Evolutionary conservation across 2,113 vertebrate species (phyloP), one percentile per base, ranked within the genome.

Genomic region (Heloderma charlesbogerti): DNA sequence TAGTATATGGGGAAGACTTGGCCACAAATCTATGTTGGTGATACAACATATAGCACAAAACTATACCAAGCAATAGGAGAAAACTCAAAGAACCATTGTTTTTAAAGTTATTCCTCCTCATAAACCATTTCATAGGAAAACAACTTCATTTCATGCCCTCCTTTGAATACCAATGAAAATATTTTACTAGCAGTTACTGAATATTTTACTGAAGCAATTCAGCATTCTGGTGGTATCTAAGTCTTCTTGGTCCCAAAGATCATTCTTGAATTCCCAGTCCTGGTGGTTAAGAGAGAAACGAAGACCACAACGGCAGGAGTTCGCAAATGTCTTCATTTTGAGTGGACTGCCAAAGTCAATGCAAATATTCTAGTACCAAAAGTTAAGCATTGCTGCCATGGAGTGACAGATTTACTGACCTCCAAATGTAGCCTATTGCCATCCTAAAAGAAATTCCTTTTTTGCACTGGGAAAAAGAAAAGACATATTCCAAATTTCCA

Each of bases 81-180:
- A 96, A 92, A 91, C 57, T 82, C 66, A 93, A 80, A 87, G 90
- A 90, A 89, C 90, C 88, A 88, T n/a, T 48, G 16, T 92, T 86
- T 87, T 1, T 22, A 85, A 91, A 94, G 94, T 75, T 48, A 18
- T 87, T 54, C 86, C 69, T 94, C 92, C 88, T 78, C 88, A 93
- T 94, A 95, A 93, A 66, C 71, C 57, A 90, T 94, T 93, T 93
- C 48, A 67, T 78, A 87, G 63, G 67, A 92, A 96, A 95, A 95
- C 88, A 95, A 63, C 67, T 0, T 3, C 34, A 22, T 80, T 95
- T 94, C 92, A 93, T 86, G 75, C 7, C n/a, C 15, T 92, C 91
- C 84, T 88, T 91, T 91, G 94, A 92, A 86, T 94, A 94, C 84
- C 67, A 95, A 93, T 13, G 60, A 95, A 94, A 95, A 96, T 93